Evolutionary conservation across 1,140 invertebrate species (phyloP), one percentile per base, ranked within the genome.

Genomic region (Euschistus heros): DNA sequence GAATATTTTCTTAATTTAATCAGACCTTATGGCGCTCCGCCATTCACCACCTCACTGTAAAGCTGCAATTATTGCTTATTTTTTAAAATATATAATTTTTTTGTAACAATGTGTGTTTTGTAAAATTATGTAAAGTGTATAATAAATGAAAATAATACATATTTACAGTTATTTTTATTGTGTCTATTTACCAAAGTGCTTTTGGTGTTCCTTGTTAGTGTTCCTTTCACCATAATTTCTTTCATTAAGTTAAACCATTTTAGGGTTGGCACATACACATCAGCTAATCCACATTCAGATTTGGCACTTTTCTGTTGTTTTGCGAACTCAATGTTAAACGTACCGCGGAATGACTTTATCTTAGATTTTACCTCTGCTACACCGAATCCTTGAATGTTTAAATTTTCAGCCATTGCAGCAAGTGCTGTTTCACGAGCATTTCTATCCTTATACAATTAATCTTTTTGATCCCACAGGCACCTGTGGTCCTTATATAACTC

Each of bases 261-360:
- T 24, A 64, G 30, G 4, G 63, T 64, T 24, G 63, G 63, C 22
- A 64, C 63, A 64, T 64, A 64, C 4, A 64, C 63, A 52, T 64
- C 47, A 7, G 47, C 47, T 5, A 18, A 50, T n/a, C 63, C n/a
- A n/a, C n/a, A n/a, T n/a, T n/a, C n/a, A n/a, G n/a, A n/a, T n/a
- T n/a, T n/a, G n/a, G n/a, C n/a, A 64, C 63, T 64, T 26, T 64
- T 52, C 18, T 64, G 17, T 30, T 30, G 63, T 33, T 64, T 64
- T 14, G 44, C 44, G 22, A 52, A 50, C 27, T 57, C 50, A 37
- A 44, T n/a, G 30, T 47, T 65, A 27, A 10, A 55, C 3, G 52
- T 65, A 17, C 17, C 37, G 37, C 30, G 50, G 37, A 59, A 50
- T 33, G 62, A 7, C 47, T 64, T 52, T 26, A 64, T 64, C 26